Percentiles rank a stretch among this genome's conserved stretches.
These are phyloP conservation scores for Drosophila subobscura DNA, from an alignment of 1,140 invertebrate species.

Conservation along the genomic window DNA sequence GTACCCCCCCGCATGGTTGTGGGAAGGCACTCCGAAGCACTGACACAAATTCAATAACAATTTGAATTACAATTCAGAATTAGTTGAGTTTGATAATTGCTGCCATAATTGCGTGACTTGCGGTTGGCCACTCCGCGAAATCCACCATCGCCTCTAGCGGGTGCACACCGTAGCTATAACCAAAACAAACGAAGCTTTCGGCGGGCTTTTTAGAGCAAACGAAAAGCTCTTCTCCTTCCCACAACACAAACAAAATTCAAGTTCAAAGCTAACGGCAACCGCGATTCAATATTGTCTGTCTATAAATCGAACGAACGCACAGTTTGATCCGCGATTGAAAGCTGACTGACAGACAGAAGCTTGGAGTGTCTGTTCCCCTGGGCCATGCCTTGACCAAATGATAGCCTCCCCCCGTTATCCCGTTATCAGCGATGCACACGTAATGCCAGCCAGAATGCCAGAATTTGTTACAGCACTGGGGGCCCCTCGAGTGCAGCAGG, in stretches of 20 bases:
- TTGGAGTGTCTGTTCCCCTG: neutral
- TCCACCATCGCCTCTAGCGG: neutral
- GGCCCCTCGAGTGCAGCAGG: slow-evolving; percentile 1
- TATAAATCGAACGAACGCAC: slow-evolving; percentile 16
- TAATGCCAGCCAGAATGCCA: slow-evolving; percentile 2
- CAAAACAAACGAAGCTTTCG: slow-evolving; percentile 41
- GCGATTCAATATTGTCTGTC: slow-evolving; percentile 9
- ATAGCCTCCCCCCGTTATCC: neutral
- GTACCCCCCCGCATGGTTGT: neutral
- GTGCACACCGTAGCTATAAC: slow-evolving; percentile 21
- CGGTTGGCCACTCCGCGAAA: neutral
- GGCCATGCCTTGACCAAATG: slow-evolving; percentile 22
- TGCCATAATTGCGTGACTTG: slow-evolving; percentile 28
- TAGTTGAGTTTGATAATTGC: slow-evolving; percentile 29
- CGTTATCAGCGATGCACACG: neutral
- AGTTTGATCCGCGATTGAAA: neutral
- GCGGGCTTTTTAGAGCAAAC: slow-evolving; percentile 2
- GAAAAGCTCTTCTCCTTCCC: slow-evolving; percentile 3
- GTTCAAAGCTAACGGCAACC: slow-evolving; percentile 39
- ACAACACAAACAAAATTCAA: slow-evolving; percentile 17
- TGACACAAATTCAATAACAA: slow-evolving; percentile 17
- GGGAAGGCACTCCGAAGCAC: slow-evolving; percentile 5
- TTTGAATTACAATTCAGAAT: slow-evolving; percentile 23
- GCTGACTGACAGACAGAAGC: slow-evolving; percentile 14
- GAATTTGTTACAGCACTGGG: slow-evolving; percentile 17